phyloP scores from a whole-genome alignment of 2,888 invertebrate species.

The Parnassius smintheus region DNA sequence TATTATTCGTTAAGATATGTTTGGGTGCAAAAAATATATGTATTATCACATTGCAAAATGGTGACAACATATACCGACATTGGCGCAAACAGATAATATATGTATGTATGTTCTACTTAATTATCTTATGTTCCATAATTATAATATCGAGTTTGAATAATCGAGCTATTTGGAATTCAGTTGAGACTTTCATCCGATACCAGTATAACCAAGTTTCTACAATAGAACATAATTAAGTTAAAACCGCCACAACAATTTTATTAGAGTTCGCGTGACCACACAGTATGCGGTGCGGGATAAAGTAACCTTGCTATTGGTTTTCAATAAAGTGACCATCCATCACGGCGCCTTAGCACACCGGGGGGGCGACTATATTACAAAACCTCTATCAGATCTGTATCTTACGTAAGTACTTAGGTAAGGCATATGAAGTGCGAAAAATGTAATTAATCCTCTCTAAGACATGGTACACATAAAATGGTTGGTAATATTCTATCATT shows the following conservation, averaged over 20 bases:
- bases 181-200: slow-evolving; percentile 17
- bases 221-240: slow-evolving; percentile 47
- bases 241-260: slow-evolving; percentile 48
- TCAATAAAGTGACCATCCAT: slow-evolving; percentile 77
- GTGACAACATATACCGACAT: slow-evolving; percentile 10
- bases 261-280: slow-evolving; percentile 63
- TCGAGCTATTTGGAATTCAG: slow-evolving; percentile 15
- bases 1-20: background rate
- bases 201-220: slow-evolving; percentile 14
- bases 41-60: slow-evolving; percentile 19
- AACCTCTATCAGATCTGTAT: slow-evolving; percentile 64
- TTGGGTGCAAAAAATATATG: slow-evolving; percentile 7
- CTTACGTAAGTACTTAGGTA: slow-evolving; percentile 5
- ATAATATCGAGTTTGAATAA: slow-evolving; percentile 8
- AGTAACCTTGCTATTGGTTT: slow-evolving; percentile 65
- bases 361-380: slow-evolving; percentile 79
- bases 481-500: no score
- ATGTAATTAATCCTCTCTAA: slow-evolving; percentile 1
- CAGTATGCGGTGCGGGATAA: slow-evolving; percentile 48
- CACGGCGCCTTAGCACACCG: slow-evolving; percentile 67
- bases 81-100: slow-evolving; percentile 16
- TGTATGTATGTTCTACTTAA: background rate
- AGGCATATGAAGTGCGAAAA: slow-evolving; percentile 15
- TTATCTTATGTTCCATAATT: slow-evolving; percentile 15
- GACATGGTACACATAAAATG: background rate